Base-by-base conservation (phyloP, 2,888 invertebrate genomes). In the Gonocerus acuteangulatus region DNA sequence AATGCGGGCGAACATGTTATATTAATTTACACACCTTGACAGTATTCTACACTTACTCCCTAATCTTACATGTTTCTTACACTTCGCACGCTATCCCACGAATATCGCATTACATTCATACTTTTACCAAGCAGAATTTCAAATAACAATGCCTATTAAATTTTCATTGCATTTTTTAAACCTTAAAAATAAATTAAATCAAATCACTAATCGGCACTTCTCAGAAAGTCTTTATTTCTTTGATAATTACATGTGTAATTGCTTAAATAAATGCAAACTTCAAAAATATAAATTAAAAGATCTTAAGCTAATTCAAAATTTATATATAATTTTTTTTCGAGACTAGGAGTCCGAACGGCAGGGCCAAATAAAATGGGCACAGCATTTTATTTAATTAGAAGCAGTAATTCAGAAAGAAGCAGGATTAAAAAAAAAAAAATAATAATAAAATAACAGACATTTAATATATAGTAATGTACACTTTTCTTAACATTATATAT, bases 191-290 rank as follows among this genome's bases (percentile, higher is more conserved):
- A 7, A 16, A 42, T 42, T 42, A 51, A 27, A 54, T 42, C 54
- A 44, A 42, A 54, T 23, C 39, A 54, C 44, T 23, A 44, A 36
- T 22, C 36, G 36, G n/a, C 44, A 7, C 36, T 54, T 52, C 27
- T 54, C 54, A 54, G 44, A 39, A 54, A 39, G 54, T 54, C 54
- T 54, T 54, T 54, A 54, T 54, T 54, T 44, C 47, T 19, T 58
- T 47, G 15, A 39, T 58, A 47, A 45, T 47, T 45, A 48, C 58
- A 58, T 32, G 18, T 47, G 58, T 51, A 48, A n/a, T 7, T 34
- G 32, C 58, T 58, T 58, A 58, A 58, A 58, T 56, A 58, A 58
- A 58, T 58, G 58, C 47, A 47, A 58, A 47, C 34, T 34, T 48
- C 58, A 45, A 47, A 19, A 58, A 58, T 58, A 47, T 58, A 58